Evolutionary conservation across 2,797 vertebrate genomes (phyloP).

Genomic region (Heliangelus exortis): DNA sequence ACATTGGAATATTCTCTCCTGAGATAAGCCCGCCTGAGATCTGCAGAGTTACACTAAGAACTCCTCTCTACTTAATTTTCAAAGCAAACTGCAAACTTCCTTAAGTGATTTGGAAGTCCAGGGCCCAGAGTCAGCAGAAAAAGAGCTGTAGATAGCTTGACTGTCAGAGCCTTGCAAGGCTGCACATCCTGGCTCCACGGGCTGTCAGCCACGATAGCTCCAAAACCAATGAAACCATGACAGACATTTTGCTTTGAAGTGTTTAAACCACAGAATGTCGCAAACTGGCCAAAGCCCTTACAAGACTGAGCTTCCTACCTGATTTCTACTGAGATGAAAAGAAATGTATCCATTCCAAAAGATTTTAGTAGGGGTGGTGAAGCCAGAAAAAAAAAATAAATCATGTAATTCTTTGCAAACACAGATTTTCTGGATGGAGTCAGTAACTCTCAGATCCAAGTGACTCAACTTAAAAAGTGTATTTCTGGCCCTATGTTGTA

Average conservation of each 20-base stretch:
- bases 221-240: background rate
- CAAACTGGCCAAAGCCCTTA: background rate
- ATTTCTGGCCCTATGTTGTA: background rate
- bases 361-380: background rate
- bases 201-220: background rate
- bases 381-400: background rate
- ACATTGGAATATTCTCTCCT: background rate
- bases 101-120: background rate
- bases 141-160: background rate
- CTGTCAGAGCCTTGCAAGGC: background rate
- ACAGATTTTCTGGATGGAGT: background rate
- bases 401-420: background rate
- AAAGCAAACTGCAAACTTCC: slow-evolving; percentile 7
- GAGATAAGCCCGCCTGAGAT: slow-evolving; percentile 17
- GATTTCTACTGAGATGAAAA: background rate
- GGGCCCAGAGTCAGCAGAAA: background rate
- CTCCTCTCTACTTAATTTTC: slow-evolving; percentile 23
- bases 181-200: background rate
- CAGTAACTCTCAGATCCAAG: background rate
- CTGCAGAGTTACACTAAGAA: background rate
- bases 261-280: background rate
- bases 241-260: background rate
- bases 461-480: background rate
- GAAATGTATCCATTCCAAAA: background rate
- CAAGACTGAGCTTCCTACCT: background rate